Percentiles rank a stretch among this genome's conserved stretches.
phyloP scores from a whole-genome alignment of 2,888 invertebrate species.

The Dolichopus griseipennis region DNA sequence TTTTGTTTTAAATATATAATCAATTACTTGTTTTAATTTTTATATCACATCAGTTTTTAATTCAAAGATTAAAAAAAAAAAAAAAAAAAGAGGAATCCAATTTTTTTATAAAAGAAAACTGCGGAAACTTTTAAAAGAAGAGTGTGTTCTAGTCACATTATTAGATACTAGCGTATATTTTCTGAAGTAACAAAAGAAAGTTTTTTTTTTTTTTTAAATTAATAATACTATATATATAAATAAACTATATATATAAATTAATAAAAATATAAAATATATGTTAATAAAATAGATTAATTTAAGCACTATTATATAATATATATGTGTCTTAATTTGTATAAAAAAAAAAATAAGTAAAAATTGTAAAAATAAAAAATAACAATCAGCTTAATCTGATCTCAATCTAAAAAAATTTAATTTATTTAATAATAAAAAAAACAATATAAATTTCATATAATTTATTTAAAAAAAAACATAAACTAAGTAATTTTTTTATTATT shows the following conservation, averaged over 20 bases:
- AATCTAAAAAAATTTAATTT: no score
- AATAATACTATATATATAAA: neutral
- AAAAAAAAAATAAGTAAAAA: no score
- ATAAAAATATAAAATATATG: neutral
- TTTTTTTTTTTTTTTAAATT: neutral
- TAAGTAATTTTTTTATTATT: no score
- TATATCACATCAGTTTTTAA: no score
- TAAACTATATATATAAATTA: no score
- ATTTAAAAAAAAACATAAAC: no score
- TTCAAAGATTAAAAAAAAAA: neutral
- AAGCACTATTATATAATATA: neutral
- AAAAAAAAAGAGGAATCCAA: neutral
- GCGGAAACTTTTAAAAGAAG: neutral
- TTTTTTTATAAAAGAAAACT: neutral
- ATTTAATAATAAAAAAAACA: neutral
- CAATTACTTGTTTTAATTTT: no score
- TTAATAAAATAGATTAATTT: neutral
- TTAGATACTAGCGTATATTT: constrained; percentile 6
- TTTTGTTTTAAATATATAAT: no score
- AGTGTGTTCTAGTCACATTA: constrained; percentile 4
- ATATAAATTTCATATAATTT: no score
- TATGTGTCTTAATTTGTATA: neutral
- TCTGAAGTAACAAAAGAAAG: neutral
- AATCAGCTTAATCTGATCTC: constrained; percentile 10
- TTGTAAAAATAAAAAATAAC: constrained; percentile 5